Evolutionary conservation across 2,797 vertebrate genomes (phyloP).

Genomic region (Cyprinella venusta): DNA sequence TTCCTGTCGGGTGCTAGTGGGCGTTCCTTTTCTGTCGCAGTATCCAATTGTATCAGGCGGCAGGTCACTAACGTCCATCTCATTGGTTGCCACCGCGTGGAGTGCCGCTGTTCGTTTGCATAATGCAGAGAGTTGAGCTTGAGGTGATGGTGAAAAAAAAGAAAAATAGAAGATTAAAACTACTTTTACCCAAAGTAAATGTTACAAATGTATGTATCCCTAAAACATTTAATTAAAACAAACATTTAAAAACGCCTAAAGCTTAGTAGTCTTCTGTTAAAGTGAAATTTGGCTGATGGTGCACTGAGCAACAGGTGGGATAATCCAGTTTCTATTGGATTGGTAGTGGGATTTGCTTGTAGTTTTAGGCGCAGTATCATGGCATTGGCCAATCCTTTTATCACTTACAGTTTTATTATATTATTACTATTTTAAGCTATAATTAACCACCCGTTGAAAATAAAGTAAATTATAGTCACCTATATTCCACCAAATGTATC

Average conservation of each 20-base stretch:
- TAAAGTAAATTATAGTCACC: background rate
- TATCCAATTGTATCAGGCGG: background rate
- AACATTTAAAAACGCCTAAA: background rate
- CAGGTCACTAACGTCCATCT: background rate
- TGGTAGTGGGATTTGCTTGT: slow-evolving; percentile 52
- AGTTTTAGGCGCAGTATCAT: slow-evolving; percentile 24
- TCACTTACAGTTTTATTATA: slow-evolving; percentile 13
- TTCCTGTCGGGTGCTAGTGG: background rate
- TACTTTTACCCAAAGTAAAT: background rate
- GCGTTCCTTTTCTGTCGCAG: background rate
- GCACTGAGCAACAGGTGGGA: slow-evolving; percentile 36
- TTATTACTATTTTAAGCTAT: background rate
- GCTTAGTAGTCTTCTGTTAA: background rate
- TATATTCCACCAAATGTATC: background rate
- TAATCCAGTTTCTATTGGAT: slow-evolving; percentile 56
- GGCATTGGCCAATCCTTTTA: slow-evolving; percentile 29
- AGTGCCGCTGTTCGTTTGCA: background rate
- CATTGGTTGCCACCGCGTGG: background rate
- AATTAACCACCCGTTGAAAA: slow-evolving; percentile 15
- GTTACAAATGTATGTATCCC: background rate
- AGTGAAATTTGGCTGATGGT: background rate
- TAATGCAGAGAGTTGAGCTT: background rate
- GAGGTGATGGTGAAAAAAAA: background rate
- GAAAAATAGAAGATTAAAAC: too few species aligned
- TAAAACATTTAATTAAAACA: background rate